Evolutionary conservation across 2,113 vertebrate genomes (phyloP).

Genomic region (Tympanuchus pallidicinctus): DNA sequence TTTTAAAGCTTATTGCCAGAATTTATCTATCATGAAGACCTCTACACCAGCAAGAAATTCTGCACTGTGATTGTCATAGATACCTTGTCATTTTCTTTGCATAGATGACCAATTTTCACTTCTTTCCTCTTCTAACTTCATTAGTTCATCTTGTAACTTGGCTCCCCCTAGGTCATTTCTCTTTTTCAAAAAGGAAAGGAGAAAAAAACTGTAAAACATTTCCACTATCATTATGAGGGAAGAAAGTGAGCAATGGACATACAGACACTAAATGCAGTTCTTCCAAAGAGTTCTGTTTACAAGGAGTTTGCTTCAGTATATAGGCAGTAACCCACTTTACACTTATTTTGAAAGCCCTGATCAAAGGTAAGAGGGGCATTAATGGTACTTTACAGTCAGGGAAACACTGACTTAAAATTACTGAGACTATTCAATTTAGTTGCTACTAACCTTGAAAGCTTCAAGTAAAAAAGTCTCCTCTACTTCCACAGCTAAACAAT

Average conservation of each 20-base stretch:
- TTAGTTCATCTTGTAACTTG: neutral
- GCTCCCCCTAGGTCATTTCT: neutral
- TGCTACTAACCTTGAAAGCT: neutral
- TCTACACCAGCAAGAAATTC: conserved; percentile 31
- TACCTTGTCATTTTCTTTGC: conserved; percentile 36
- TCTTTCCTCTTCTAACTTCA: neutral
- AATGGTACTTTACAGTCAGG: neutral
- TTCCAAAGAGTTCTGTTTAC: neutral
- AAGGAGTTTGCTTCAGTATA: neutral
- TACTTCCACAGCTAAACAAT: neutral
- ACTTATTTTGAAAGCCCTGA: conserved; percentile 13
- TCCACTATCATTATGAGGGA: neutral
- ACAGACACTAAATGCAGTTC: neutral
- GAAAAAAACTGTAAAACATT: neutral
- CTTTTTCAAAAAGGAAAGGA: neutral
- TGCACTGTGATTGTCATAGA: neutral
- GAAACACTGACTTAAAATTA: neutral
- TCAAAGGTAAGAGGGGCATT: neutral
- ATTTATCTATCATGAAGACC: conserved; percentile 14
- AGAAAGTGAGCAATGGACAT: neutral
- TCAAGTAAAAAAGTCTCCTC: neutral
- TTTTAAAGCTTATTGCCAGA: conserved; percentile 42
- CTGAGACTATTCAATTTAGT: neutral
- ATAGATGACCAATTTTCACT: neutral
- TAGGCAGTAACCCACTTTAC: neutral